phyloP scores from a whole-genome alignment of 2,888 invertebrate genomes.

The Noctua janthe region DNA sequence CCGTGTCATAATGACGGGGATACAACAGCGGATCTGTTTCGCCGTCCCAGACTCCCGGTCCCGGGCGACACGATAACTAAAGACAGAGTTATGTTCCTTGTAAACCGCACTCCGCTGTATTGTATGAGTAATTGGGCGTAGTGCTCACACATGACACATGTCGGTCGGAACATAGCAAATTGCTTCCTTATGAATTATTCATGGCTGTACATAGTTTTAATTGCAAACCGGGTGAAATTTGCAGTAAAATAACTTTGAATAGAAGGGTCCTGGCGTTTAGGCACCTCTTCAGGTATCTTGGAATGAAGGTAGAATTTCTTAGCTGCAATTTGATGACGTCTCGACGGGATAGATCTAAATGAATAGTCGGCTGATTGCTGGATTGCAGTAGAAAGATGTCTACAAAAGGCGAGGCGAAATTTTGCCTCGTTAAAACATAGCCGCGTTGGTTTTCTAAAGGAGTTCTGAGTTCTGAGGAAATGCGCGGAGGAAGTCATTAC shows the following conservation, averaged over 20 bases:
- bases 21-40: constrained; percentile 63
- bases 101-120: constrained; percentile 62
- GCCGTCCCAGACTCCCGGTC: constrained; percentile 41
- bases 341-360: constrained; percentile 59
- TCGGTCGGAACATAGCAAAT: constrained; percentile 68
- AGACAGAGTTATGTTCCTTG: constrained; percentile 64
- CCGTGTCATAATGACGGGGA: constrained; percentile 56
- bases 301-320: constrained; percentile 42
- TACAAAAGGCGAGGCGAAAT: constrained; percentile 65
- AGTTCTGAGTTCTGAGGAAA: constrained; percentile 34
- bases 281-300: constrained; percentile 13
- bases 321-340: constrained; percentile 42
- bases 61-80: constrained; percentile 53
- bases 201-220: constrained; percentile 51
- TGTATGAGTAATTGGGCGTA: constrained; percentile 70
- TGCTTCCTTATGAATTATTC: constrained; percentile 69
- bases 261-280: not conserved
- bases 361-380: constrained; percentile 77
- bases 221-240: constrained; percentile 45
- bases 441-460: constrained; percentile 52
- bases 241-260: constrained; percentile 32
- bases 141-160: constrained; percentile 68
- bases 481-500: constrained; percentile 39
- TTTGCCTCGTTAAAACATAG: constrained; percentile 65
- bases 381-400: constrained; percentile 65